Conservation (phyloP, 92 coral and sea anemone species). For the Porites lobata region DNA sequence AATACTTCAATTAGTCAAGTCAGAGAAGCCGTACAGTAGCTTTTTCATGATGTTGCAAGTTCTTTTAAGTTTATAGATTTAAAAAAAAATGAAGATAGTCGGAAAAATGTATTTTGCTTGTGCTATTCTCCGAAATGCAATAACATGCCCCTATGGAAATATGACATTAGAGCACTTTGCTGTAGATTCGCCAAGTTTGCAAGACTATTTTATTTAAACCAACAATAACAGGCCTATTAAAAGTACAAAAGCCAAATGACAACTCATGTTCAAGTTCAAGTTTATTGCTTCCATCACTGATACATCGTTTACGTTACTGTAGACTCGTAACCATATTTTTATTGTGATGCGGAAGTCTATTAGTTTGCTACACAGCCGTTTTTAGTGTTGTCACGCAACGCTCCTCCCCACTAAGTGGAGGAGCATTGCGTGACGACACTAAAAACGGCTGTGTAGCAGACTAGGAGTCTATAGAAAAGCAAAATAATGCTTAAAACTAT, state of each 20-base stretch:
- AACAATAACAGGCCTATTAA: neutral
- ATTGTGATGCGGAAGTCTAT: no score
- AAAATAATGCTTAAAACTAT: no score
- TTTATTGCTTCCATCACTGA: no score
- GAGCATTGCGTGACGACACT: no score
- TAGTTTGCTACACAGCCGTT: no score
- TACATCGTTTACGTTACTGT: no score
- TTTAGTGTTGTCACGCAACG: no score
- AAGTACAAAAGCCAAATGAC: neutral
- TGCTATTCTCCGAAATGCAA: constrained; percentile 7
- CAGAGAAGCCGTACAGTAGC: constrained; percentile 16
- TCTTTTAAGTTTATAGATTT: neutral
- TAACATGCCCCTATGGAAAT: constrained; percentile 1
- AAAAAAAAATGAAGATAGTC: neutral
- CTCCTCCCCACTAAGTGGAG: no score
- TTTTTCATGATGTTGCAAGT: constrained; percentile 13
- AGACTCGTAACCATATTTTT: no score
- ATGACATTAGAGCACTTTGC: neutral
- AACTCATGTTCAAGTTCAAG: no score
- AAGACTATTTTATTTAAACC: constrained; percentile 22
- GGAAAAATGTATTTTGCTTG: constrained; percentile 2
- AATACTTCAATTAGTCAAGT: constrained; percentile 16
- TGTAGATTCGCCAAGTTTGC: constrained; percentile 2
- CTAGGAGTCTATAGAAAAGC: no score
- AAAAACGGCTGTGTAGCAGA: no score